Evolutionary conservation across 1,140 invertebrate species (phyloP).

Genomic region (Drosophila equinoxialis): DNA sequence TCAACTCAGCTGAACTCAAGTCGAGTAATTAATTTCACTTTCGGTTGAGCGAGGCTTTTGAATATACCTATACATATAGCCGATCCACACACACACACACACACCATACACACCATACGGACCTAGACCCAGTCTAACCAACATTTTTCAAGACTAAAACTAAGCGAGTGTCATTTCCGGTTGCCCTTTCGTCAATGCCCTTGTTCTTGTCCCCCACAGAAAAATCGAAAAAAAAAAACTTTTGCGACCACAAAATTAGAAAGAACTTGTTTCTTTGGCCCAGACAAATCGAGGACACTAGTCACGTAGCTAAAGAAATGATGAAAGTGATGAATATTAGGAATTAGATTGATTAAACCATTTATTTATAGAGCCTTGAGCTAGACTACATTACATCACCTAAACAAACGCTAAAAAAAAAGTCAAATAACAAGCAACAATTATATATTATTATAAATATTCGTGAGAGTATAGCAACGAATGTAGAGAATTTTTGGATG

Average conservation of each 20-base stretch:
- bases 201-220: not conserved
- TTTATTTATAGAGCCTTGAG: not conserved
- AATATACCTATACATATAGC: constrained; percentile 49
- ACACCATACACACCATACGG: not conserved
- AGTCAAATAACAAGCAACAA: not conserved
- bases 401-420: not conserved
- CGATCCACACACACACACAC: constrained; percentile 53
- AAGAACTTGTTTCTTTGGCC: not conserved
- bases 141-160: not conserved
- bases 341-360: constrained; percentile 1
- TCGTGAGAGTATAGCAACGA: not conserved
- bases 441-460: constrained; percentile 4
- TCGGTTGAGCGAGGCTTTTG: constrained; percentile 77
- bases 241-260: constrained; percentile 2
- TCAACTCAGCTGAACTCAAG: constrained; percentile 35
- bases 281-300: constrained; percentile 9
- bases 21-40: constrained; percentile 78
- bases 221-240: not conserved
- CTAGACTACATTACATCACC: not conserved
- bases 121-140: not conserved
- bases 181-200: not conserved
- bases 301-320: constrained; percentile 6
- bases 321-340: constrained; percentile 10
- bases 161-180: constrained; percentile 22
- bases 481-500: not conserved